phyloP scores from a whole-genome alignment of 1,140 invertebrate species.

The Cydia amplana region DNA sequence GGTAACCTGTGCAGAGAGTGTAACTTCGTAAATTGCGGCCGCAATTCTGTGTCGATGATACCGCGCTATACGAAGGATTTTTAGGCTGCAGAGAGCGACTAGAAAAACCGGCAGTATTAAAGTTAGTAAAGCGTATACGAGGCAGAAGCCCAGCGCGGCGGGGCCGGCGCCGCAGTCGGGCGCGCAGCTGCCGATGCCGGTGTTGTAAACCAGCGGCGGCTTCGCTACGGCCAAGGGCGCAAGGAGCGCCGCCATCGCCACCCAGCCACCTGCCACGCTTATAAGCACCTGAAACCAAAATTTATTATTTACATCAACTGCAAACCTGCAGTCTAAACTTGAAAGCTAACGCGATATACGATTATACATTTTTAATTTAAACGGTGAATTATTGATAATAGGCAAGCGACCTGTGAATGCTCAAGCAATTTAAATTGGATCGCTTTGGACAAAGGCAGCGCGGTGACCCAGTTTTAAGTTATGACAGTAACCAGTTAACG shows the following conservation, averaged over 20 bases:
- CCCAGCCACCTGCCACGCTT: slow-evolving; percentile 78
- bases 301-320: neutral
- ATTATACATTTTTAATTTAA: slow-evolving; percentile 23
- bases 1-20: slow-evolving; percentile 89
- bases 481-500: slow-evolving; percentile 11
- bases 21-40: slow-evolving; percentile 91
- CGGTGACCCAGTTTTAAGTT: slow-evolving; percentile 16
- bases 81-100: slow-evolving; percentile 86
- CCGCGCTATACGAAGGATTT: slow-evolving; percentile 88
- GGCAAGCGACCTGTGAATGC: neutral
- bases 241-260: slow-evolving; percentile 76
- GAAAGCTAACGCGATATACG: neutral
- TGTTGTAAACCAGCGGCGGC: slow-evolving; percentile 77
- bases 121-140: slow-evolving; percentile 83
- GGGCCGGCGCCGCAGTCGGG: slow-evolving; percentile 84
- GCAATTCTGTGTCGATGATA: slow-evolving; percentile 91
- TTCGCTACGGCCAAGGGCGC: slow-evolving; percentile 79
- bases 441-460: neutral
- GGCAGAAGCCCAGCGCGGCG: slow-evolving; percentile 81
- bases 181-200: slow-evolving; percentile 82
- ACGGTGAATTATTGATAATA: slow-evolving; percentile 9
- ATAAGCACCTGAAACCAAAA: slow-evolving; percentile 73
- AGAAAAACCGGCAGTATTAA: slow-evolving; percentile 84
- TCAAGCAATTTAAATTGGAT: slow-evolving; percentile 4
- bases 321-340: neutral